A percentile compares a stretch with the other conserved stretches of the same genome.
Evolutionary conservation across 2,888 invertebrate genomes (phyloP).

Genomic region (Stenolophus ochropezus): DNA sequence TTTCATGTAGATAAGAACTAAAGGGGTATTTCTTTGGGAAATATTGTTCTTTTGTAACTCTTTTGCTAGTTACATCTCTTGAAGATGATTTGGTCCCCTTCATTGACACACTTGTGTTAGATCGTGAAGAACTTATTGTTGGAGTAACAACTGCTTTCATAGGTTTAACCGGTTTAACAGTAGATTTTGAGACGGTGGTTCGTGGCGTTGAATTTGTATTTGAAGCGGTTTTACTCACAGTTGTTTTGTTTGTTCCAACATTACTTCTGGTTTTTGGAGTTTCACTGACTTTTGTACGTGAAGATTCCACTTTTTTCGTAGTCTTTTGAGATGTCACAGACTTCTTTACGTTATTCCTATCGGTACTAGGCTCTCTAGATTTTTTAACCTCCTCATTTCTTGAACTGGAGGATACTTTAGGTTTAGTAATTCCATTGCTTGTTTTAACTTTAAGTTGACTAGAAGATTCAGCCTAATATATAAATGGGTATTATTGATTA

Average conservation of each 20-base stretch:
- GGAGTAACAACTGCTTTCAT: conserved; percentile 21
- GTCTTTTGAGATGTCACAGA: conserved; percentile 9
- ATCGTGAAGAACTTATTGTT: conserved; percentile 18
- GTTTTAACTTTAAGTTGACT: conserved; percentile 48
- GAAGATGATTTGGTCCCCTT: conserved; percentile 48
- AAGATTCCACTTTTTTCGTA: conserved; percentile 18
- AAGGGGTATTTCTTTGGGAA: conserved; percentile 66
- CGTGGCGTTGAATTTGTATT: conserved; percentile 31
- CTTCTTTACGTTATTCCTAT: conserved; percentile 55
- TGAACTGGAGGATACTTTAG: conserved; percentile 1
- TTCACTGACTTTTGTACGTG: conserved; percentile 8
- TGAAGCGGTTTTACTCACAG: conserved; percentile 12
- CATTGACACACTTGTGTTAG: conserved; percentile 8
- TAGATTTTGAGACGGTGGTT: conserved; percentile 43
- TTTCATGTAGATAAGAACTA: conserved; percentile 50
- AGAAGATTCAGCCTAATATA: conserved; percentile 52
- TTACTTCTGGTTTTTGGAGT: conserved; percentile 42
- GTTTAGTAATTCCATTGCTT: conserved; percentile 30
- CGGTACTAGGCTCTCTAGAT: conserved; percentile 51
- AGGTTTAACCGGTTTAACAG: conserved; percentile 45
- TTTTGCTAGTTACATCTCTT: conserved; percentile 64
- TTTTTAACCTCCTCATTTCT: conserved; percentile 52
- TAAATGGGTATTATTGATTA: conserved; percentile 48
- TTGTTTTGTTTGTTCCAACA: background rate
- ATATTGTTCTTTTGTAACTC: conserved; percentile 69